Percentiles rank a stretch among this genome's conserved stretches.
phyloP scores from a whole-genome alignment of 92 coral and sea anemone genomes.

The Bergia sp. region DNA sequence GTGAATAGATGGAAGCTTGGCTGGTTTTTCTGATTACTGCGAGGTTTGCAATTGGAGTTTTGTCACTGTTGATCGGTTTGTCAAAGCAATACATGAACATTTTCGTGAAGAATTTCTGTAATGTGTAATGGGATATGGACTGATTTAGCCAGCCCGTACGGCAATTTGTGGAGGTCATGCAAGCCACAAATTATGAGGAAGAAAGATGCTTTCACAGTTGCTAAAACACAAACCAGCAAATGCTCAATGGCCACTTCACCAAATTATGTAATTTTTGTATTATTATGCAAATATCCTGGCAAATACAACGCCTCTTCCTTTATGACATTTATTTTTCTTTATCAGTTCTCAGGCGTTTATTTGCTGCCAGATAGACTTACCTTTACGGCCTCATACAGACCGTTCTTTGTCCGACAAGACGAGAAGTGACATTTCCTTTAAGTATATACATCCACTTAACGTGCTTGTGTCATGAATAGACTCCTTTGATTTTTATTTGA shows the following conservation, averaged over 20 bases:
- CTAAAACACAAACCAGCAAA: background rate
- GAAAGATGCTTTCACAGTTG: slow-evolving; percentile 27
- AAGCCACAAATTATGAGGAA: slow-evolving; percentile 29
- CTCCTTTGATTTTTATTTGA: slow-evolving; percentile 34
- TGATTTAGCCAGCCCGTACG: background rate
- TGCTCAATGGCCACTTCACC: background rate
- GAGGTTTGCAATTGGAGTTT: background rate
- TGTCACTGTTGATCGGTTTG: background rate
- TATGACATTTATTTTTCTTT: background rate
- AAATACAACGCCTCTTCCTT: no score
- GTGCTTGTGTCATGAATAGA: background rate
- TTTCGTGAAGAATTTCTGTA: slow-evolving; percentile 6
- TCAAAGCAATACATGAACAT: background rate
- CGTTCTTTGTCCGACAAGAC: slow-evolving; percentile 27
- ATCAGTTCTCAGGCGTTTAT: background rate
- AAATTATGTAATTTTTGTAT: background rate
- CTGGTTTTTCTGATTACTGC: background rate
- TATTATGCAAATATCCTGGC: background rate
- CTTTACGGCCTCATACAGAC: background rate
- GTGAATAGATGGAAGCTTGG: background rate
- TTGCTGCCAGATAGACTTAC: slow-evolving; percentile 12
- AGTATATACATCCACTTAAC: slow-evolving; percentile 13
- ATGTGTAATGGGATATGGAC: slow-evolving; percentile 27
- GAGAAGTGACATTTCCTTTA: slow-evolving; percentile 7
- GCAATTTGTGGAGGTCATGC: slow-evolving; percentile 28